A percentile compares a stretch with the other conserved stretches of the same genome.
These are phyloP conservation scores for Drosophila nigrodunni DNA, from an alignment of 1,140 invertebrate species.

Conservation along the genomic window DNA sequence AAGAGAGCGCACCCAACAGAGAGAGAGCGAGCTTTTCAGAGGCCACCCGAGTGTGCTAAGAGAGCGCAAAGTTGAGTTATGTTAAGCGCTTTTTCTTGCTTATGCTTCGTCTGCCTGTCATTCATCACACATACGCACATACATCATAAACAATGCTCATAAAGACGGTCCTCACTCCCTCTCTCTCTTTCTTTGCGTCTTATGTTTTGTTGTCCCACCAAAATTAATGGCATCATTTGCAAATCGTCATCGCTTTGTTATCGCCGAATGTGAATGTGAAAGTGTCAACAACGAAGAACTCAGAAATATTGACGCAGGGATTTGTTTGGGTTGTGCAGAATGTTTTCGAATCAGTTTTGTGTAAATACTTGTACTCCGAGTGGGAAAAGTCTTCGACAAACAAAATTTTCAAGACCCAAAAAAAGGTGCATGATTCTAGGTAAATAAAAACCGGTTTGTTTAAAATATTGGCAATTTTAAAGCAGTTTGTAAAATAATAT, in stretches of 20 bases:
- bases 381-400: slow-evolving; percentile 44
- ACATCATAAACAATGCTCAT: slow-evolving; percentile 54
- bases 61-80: slow-evolving; percentile 14
- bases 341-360: slow-evolving; percentile 29
- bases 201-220: slow-evolving; percentile 11
- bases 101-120: slow-evolving; percentile 15
- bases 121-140: slow-evolving; percentile 9
- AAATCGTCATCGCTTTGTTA: slow-evolving; percentile 69
- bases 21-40: slow-evolving; percentile 56
- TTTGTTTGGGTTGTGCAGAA: slow-evolving; percentile 5
- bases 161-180: neutral
- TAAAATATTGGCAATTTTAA: too few species aligned
- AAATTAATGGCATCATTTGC: slow-evolving; percentile 76
- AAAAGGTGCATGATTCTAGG: slow-evolving; percentile 40
- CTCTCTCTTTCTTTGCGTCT: neutral
- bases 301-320: slow-evolving; percentile 45
- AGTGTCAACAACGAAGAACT: slow-evolving; percentile 32
- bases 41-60: neutral
- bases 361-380: slow-evolving; percentile 33
- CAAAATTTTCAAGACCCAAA: slow-evolving; percentile 35
- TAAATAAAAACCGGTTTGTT: slow-evolving; percentile 16
- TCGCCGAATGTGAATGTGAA: slow-evolving; percentile 24
- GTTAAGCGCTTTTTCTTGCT: slow-evolving; percentile 24
- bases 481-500: slow-evolving; percentile 8
- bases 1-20: slow-evolving; percentile 48